phyloP scores from a whole-genome alignment of 2,888 invertebrate genomes.

The Ornithoptera alexandrae region DNA sequence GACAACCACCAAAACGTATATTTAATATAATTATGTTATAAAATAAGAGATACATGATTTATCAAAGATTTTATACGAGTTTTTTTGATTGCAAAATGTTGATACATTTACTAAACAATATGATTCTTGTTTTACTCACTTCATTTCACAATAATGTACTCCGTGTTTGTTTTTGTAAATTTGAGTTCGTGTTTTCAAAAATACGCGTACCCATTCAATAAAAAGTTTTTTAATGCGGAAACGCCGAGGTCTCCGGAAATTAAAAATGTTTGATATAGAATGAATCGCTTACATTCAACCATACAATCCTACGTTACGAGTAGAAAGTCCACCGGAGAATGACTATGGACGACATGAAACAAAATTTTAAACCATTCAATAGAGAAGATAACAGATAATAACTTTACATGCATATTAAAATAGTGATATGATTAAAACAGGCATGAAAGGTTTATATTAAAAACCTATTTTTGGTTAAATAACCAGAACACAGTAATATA shows the following conservation, averaged over 20 bases:
- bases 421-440: too few species aligned
- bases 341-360: neutral
- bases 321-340: neutral
- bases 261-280: slow-evolving; percentile 21
- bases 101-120: neutral
- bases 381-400: neutral
- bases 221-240: slow-evolving; percentile 20
- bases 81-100: neutral
- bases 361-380: neutral
- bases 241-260: slow-evolving; percentile 18
- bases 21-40: too few species aligned
- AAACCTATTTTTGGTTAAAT: too few species aligned
- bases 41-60: too few species aligned
- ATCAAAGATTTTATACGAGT: too few species aligned
- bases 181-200: slow-evolving; percentile 3
- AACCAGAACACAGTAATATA: too few species aligned
- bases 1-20: too few species aligned
- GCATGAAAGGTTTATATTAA: too few species aligned
- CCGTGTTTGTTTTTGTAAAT: slow-evolving; percentile 6
- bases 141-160: neutral
- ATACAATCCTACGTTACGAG: neutral
- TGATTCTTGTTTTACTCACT: neutral
- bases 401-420: too few species aligned
- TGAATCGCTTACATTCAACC: slow-evolving; percentile 10
- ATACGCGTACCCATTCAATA: slow-evolving; percentile 11